Evolutionary conservation across 2,113 vertebrate genomes (phyloP), one percentile per base, ranked within the genome.

Genomic region (Zapornia atra): DNA sequence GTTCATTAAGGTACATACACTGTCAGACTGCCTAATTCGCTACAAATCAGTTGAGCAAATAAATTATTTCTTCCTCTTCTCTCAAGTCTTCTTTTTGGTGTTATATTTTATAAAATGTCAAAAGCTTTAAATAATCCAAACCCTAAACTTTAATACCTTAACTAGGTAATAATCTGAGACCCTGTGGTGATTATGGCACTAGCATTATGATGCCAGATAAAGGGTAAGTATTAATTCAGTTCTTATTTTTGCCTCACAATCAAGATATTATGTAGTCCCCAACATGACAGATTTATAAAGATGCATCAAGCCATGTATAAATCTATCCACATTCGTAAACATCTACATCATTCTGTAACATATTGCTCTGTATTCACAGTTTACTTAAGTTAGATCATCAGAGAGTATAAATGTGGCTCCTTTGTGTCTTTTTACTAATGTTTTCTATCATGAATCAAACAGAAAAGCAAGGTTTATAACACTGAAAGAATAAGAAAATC

Each of bases 331-430:
- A 44, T 42, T 72, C 26, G 68, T 53, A 86, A 82, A 54, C 10
- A 66, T 25, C 33, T 42, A 25, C n/a, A 42, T 4, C 29, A 48
- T 63, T 84, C 29, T 76, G 5, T 71, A 40, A 59, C 22, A 12
- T 40, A 40, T 7, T 61, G 34, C 13, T 46, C 15, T 10, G 9
- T 33, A 40, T 60, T 61, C 5, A 60, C 44, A 12, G n/a, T 28
- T 90, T 54, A n/a, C 82, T 40, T 73, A 87, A 34, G 24, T 50
- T 84, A 68, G 5, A 76, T 60, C 26, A 33, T 69, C 31, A 78
- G 34, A 90, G n/a, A 9, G 15, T 17, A 84, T 7, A 60, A 44
- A 34, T 34, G 50, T 18, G 40, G 3, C 2, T 77, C 0, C 0
- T 72, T 68, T 53, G 9, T 59, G 9, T 48, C 6, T 73, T 78